Base-by-base conservation (phyloP, 2,113 vertebrate genomes). In the Trochalopteron elliotii region DNA sequence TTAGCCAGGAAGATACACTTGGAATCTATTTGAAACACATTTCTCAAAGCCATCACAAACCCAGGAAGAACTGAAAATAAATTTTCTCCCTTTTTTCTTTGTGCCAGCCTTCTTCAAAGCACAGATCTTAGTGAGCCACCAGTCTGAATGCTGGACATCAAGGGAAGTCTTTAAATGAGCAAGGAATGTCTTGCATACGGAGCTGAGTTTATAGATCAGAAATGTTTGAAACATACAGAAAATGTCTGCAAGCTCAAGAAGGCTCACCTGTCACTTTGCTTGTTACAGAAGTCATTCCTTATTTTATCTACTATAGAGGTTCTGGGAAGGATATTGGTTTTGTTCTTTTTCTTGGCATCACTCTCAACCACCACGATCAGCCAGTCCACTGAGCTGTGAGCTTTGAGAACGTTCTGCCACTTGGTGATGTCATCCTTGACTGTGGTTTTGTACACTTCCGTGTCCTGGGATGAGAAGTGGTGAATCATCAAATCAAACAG, bases 241-340 rank as follows among this genome's bases (percentile, higher is more conserved):
- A 68, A 16, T 10, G 33, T 50, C 2, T 59, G 15, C 76, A 61
- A 70, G 12, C n/a, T 18, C 74, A 83, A 70, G 47, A 67, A 72
- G 2, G 30, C 96, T 94, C 93, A 99, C 99, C 99, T 99, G 98
- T 99, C 99, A 40, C 99, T 99, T 97, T 99, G 99, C 83, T 99
- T 99, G 97, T 99, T 99, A 95, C 99, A 99, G 95, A 99, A 99
- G 89, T 99, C 99, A 45, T 99, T 99, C 87, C 99, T 98, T 98
- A 99, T 99, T 97, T 99, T 99, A 98, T 99, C 99, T 87, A 99
- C 98, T 80, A 99, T 99, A 60, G 99, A 99, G 12, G 99, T 99
- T 31, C 99, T 98, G 31, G 99, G 99, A 84, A 99, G 98, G 95
- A 99, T 99, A 97, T 99, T 99, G 90, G 99, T 99, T 98, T 99